Evolutionary conservation across 2,797 vertebrate species (phyloP).

Genomic region (Danionella dracula): DNA sequence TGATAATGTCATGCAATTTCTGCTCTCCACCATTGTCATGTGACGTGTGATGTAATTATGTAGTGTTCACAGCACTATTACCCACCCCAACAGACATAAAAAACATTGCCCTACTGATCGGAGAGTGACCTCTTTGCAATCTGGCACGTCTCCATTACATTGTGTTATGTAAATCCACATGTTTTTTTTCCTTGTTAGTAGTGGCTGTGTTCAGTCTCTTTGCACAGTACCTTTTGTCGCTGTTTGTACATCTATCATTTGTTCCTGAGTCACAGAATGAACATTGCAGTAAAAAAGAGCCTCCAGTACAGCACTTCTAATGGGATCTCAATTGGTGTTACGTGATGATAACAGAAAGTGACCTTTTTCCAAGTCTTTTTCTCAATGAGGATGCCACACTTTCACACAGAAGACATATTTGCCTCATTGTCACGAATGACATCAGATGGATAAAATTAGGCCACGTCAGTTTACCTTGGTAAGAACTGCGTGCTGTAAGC

Average conservation of each 20-base stretch:
- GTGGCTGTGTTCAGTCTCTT: background rate
- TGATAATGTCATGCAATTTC: too few relatives aligned
- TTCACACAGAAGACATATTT: background rate
- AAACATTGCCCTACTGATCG: background rate
- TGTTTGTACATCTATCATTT: background rate
- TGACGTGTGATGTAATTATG: too few relatives aligned
- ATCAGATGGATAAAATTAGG: background rate
- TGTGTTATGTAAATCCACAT: background rate
- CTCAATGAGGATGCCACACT: background rate
- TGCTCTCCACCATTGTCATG: too few relatives aligned
- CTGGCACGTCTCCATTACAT: background rate
- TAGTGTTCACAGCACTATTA: too few relatives aligned
- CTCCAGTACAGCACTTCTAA: background rate
- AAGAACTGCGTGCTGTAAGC: background rate
- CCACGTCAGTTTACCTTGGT: background rate
- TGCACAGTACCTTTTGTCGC: background rate
- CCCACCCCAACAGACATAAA: too few relatives aligned
- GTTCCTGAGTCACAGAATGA: too few relatives aligned
- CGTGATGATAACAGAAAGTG: background rate
- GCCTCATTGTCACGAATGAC: background rate
- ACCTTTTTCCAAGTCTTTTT: conserved; percentile 2
- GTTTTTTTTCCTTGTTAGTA: too few relatives aligned
- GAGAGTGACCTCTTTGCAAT: background rate
- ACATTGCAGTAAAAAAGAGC: background rate
- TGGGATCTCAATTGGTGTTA: conserved; percentile 6